These are phyloP conservation scores for Lasioglossum pauxillum DNA, from an alignment of 2,888 invertebrate species.

Conservation along the genomic window DNA sequence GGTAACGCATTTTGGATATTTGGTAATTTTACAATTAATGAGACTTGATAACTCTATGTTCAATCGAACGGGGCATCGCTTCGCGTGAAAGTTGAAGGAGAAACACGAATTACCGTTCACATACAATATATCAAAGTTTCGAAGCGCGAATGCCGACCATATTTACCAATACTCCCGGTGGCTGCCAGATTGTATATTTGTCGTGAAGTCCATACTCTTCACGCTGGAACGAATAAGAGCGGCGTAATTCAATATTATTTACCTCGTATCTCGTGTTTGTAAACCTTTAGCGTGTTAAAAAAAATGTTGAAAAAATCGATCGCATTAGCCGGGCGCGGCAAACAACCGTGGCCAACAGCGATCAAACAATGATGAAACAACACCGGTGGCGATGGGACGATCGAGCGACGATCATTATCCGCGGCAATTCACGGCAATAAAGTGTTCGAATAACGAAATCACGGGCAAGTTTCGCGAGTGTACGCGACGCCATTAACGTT, in stretches of 20 bases:
- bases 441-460: conserved; percentile 7
- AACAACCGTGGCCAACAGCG: not conserved
- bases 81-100: not conserved
- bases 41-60: not conserved
- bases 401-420: not conserved
- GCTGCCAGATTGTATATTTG: not conserved
- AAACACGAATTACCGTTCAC: not conserved
- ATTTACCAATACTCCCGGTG: not conserved
- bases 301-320: not conserved
- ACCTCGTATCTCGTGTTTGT: not conserved
- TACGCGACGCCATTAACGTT: not conserved
- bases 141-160: not conserved
- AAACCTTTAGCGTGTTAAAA: not conserved
- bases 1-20: too few relatives aligned
- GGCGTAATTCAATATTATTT: not conserved
- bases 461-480: not conserved
- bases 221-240: not conserved
- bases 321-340: not conserved
- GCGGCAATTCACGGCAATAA: not conserved
- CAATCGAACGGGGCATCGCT: not conserved
- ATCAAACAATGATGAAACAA: not conserved
- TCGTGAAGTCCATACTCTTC: not conserved
- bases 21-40: too few relatives aligned
- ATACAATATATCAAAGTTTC: not conserved
- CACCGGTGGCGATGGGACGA: not conserved